Percentiles rank a stretch among this genome's conserved stretches.
phyloP scores from a whole-genome alignment of 64 coral and sea anemone genomes.

The Montipora efflorescens region DNA sequence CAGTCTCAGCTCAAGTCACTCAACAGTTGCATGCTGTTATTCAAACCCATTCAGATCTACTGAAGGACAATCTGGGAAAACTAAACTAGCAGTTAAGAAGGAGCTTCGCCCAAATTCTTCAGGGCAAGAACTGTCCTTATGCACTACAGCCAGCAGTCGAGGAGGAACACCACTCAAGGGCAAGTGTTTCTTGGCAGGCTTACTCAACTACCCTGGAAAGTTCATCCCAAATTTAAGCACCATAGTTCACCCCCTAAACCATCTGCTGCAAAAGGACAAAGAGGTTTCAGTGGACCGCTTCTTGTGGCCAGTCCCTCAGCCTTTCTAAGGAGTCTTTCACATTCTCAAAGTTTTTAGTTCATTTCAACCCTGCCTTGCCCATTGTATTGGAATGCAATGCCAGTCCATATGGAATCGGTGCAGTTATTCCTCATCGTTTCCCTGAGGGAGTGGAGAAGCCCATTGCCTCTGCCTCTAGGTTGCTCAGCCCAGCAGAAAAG shows the following conservation, averaged over 20 bases:
- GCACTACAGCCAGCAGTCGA: conserved; percentile 2
- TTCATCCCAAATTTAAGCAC: conserved; percentile 2
- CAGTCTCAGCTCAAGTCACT: not conserved
- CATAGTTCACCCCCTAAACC: not conserved
- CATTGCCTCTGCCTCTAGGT: conserved; percentile 60
- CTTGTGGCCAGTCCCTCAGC: not conserved
- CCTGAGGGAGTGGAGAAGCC: conserved; percentile 29
- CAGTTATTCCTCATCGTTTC: conserved; percentile 23
- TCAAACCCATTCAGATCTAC: not conserved
- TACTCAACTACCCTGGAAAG: conserved; percentile 28
- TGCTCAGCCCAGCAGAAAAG: conserved; percentile 31
- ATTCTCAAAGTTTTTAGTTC: conserved; percentile 10
- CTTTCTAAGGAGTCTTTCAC: conserved; percentile 20
- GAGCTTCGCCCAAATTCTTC: conserved; percentile 15
- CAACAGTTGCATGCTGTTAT: not conserved
- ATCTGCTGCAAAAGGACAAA: not conserved
- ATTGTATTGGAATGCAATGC: conserved; percentile 18
- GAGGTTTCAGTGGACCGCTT: not conserved
- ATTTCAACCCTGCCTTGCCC: conserved; percentile 33
- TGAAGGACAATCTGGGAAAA: not conserved
- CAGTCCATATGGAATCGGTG: conserved; percentile 13
- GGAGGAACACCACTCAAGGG: not conserved
- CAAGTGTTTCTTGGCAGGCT: conserved; percentile 32
- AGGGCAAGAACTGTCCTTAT: conserved; percentile 26
- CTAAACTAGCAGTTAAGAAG: conserved; percentile 12